Percentiles rank a stretch among this genome's conserved stretches.
Conservation (phyloP, 2,113 vertebrate genomes). For the Callopanchax toddi region DNA sequence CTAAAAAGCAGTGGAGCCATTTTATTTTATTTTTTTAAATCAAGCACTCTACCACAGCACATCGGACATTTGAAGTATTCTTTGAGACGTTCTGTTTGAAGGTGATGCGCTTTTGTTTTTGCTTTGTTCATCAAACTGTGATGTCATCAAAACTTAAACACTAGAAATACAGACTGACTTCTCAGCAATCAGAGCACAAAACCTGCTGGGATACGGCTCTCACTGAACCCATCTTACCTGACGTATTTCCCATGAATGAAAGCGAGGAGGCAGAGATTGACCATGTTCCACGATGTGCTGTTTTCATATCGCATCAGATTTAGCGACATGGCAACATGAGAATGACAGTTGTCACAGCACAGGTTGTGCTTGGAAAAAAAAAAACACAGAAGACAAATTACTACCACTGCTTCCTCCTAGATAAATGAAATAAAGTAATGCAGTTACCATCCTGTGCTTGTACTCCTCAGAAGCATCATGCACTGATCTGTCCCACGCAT, state of each 20-base stretch:
- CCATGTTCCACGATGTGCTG: constrained; percentile 97
- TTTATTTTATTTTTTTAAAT: too few species aligned
- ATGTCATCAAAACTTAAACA: too few species aligned
- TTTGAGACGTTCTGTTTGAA: too few species aligned
- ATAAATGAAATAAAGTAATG: too few species aligned
- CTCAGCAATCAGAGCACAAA: not conserved
- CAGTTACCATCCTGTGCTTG: constrained; percentile 93
- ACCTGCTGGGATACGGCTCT: not conserved
- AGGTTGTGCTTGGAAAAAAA: constrained; percentile 88
- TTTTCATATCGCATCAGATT: constrained; percentile 96
- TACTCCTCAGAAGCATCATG: constrained; percentile 96
- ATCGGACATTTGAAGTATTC: too few species aligned
- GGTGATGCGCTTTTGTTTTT: too few species aligned
- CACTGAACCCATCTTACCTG: constrained; percentile 80
- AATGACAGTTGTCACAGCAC: constrained; percentile 99
- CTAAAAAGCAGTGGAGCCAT: too few species aligned
- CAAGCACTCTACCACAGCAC: too few species aligned
- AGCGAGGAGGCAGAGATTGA: constrained; percentile 90
- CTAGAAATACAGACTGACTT: too few species aligned
- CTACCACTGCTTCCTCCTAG: too few species aligned
- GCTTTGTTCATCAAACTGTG: too few species aligned
- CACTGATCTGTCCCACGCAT: constrained; percentile 91
- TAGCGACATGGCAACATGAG: constrained; percentile 94
- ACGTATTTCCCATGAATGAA: constrained; percentile 91
- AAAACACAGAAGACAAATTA: not conserved